Evolutionary conservation across 2,113 vertebrate species (phyloP).

Genomic region (Sinocyclocheilus grahami): DNA sequence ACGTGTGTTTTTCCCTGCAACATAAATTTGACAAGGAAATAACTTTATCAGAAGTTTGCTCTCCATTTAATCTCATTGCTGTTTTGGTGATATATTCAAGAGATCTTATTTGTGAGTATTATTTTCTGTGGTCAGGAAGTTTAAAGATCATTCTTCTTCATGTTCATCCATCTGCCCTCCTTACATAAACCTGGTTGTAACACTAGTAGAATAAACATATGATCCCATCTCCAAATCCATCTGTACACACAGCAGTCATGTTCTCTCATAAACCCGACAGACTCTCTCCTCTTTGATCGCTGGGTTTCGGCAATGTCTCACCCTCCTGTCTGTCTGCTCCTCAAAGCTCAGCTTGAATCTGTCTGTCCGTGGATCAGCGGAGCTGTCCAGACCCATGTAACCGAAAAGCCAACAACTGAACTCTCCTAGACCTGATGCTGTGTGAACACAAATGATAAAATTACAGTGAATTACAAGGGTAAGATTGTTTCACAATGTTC

Average conservation of each 20-base stretch:
- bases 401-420: slow-evolving; percentile 76
- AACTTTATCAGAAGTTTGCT: too few relatives aligned
- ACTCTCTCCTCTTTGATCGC: background rate
- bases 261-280: slow-evolving; percentile 20
- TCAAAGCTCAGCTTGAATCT: slow-evolving; percentile 87
- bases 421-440: slow-evolving; percentile 78
- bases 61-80: too few relatives aligned
- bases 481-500: background rate
- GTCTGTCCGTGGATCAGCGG: slow-evolving; percentile 79
- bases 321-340: slow-evolving; percentile 82
- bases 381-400: slow-evolving; percentile 91
- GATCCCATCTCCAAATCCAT: slow-evolving; percentile 8
- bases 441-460: background rate
- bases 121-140: background rate
- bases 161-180: background rate
- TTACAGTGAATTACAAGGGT: background rate
- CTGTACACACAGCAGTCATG: slow-evolving; percentile 8
- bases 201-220: background rate
- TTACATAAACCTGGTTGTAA: background rate
- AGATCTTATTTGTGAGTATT: background rate
- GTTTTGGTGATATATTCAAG: too few relatives aligned
- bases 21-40: too few relatives aligned
- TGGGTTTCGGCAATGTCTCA: slow-evolving; percentile 61
- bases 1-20: too few relatives aligned
- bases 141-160: slow-evolving; percentile 6